A percentile compares a stretch with the other conserved stretches of the same genome.
Evolutionary conservation across 2,888 invertebrate genomes (phyloP).

Genomic region (Parascotia fuliginaria): DNA sequence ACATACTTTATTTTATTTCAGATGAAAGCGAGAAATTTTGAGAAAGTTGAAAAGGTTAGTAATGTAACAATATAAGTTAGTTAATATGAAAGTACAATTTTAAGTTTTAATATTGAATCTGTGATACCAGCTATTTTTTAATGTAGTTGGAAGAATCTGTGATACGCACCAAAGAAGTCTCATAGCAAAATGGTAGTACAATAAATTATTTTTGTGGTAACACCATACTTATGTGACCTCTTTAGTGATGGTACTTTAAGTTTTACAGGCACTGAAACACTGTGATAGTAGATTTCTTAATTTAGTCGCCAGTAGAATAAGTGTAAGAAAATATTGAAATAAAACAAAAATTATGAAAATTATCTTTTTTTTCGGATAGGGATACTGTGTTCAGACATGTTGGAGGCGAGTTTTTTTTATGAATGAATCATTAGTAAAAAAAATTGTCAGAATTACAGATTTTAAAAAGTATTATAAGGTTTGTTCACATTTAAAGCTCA

Average conservation of each 20-base stretch:
- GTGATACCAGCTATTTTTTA: conserved; percentile 5
- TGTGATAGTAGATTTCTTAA: conserved; percentile 6
- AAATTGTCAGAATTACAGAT: background rate
- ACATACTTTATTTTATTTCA: conserved; percentile 79
- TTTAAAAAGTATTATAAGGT: background rate
- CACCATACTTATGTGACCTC: too few species aligned
- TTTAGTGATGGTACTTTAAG: too few species aligned
- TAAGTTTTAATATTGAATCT: conserved; percentile 3
- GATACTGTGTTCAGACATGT: conserved; percentile 81
- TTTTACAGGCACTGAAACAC: background rate
- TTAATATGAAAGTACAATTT: conserved; percentile 19
- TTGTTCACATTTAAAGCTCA: conserved; percentile 64
- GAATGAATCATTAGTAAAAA: conserved; percentile 16
- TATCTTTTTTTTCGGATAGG: conserved; percentile 80
- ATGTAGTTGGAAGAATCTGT: background rate
- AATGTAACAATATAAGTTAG: conserved; percentile 54
- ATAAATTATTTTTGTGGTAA: background rate
- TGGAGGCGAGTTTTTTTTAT: conserved; percentile 77
- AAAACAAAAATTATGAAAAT: conserved; percentile 57
- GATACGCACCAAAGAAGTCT: background rate
- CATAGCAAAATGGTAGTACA: background rate
- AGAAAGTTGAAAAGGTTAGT: conserved; percentile 99
- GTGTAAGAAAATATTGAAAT: conserved; percentile 53
- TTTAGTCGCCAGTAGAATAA: conserved; percentile 9
- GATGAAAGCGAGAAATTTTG: conserved; percentile 99